These are phyloP conservation scores for Pyrochroa serraticornis DNA, from an alignment of 2,888 invertebrate species.

Conservation along the genomic window DNA sequence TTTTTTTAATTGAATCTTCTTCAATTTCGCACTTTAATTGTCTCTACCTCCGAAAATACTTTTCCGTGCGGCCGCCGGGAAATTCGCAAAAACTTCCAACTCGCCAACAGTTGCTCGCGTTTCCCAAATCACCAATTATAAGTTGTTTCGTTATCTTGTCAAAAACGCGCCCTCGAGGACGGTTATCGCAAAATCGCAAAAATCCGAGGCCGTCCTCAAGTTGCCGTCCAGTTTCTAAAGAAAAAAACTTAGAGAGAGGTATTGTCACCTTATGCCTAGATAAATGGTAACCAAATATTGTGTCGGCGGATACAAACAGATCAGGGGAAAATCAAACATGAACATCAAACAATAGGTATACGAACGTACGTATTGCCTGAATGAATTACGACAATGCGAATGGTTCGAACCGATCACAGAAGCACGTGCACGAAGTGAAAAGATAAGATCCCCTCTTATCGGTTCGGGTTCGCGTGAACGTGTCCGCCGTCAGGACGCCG, in stretches of 20 bases:
- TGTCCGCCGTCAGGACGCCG: neutral
- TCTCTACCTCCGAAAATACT: too few relatives aligned
- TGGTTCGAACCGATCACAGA: constrained; percentile 12
- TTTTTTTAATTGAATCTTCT: constrained; percentile 5
- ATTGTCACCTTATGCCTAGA: too few relatives aligned
- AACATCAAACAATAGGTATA: constrained; percentile 2
- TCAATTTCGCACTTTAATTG: too few relatives aligned
- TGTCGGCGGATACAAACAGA: neutral
- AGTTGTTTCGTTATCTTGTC: too few relatives aligned
- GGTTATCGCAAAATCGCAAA: too few relatives aligned
- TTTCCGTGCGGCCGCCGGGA: too few relatives aligned
- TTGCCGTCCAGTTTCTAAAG: neutral
- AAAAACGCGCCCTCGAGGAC: too few relatives aligned
- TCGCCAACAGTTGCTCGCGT: too few relatives aligned
- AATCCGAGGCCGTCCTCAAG: too few relatives aligned
- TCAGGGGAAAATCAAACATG: neutral
- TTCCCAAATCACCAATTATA: too few relatives aligned
- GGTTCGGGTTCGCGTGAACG: constrained; percentile 10
- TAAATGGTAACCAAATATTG: neutral
- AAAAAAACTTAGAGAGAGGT: neutral
- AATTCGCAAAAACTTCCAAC: too few relatives aligned
- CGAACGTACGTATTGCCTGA: constrained; percentile 17
- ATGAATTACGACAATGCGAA: constrained; percentile 4
- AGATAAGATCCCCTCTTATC: constrained; percentile 4
- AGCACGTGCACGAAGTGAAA: constrained; percentile 5